These are phyloP conservation scores for Steatocranus sp. DNA, from an alignment of 2,797 vertebrate species.

Conservation along the genomic window DNA sequence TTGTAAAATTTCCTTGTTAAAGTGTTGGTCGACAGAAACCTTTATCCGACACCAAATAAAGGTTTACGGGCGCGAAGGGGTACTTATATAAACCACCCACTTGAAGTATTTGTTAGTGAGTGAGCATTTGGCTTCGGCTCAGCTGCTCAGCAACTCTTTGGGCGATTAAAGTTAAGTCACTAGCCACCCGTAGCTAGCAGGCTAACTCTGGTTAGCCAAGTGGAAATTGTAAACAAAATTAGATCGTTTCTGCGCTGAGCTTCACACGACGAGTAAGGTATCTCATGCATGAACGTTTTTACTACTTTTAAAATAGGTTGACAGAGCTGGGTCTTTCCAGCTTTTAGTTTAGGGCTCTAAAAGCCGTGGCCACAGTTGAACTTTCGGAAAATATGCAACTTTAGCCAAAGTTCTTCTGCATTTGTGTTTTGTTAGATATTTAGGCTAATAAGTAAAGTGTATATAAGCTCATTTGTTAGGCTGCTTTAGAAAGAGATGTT, in stretches of 20 bases:
- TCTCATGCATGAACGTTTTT: neutral
- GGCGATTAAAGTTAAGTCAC: constrained; percentile 42
- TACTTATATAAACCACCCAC: neutral
- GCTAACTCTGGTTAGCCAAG: constrained; percentile 29
- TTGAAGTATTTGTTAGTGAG: neutral
- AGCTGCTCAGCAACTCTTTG: constrained; percentile 2
- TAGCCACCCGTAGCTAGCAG: constrained; percentile 34
- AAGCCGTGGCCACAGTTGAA: neutral
- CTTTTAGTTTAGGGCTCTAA: neutral
- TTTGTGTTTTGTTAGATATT: neutral
- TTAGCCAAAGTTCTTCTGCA: neutral
- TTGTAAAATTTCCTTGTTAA: neutral
- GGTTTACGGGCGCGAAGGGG: neutral
- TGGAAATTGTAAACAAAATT: constrained; percentile 29
- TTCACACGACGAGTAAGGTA: neutral
- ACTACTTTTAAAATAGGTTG: neutral
- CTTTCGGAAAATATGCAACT: neutral
- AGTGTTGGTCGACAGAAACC: neutral
- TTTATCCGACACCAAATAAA: neutral
- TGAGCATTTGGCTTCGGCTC: neutral
- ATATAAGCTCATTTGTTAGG: neutral
- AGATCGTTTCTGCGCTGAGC: neutral
- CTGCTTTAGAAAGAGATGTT: neutral
- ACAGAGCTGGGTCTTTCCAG: neutral
- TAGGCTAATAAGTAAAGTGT: neutral